These are phyloP conservation scores for Nothura maculosa DNA, from an alignment of 2,797 vertebrate species.

Conservation along the genomic window DNA sequence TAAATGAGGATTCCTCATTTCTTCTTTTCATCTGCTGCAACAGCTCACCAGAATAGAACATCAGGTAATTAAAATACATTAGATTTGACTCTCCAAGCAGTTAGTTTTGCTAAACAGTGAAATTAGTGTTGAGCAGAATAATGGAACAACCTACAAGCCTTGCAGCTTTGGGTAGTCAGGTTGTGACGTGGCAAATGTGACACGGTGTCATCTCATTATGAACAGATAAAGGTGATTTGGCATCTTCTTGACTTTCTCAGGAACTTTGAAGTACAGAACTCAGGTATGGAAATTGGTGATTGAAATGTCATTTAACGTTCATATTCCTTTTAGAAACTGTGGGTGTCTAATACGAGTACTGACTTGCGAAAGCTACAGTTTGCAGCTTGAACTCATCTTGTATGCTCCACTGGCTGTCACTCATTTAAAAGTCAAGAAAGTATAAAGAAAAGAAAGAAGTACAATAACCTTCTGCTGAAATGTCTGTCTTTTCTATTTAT, in stretches of 20 bases:
- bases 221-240: neutral
- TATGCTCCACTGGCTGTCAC: neutral
- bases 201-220: neutral
- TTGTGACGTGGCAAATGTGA: neutral
- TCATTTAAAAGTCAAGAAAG: neutral
- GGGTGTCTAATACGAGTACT: neutral
- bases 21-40: neutral
- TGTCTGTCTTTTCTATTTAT: neutral
- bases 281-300: neutral
- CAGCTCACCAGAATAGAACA: neutral
- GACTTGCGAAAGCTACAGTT: neutral
- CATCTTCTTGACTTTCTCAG: neutral
- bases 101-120: neutral
- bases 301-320: neutral
- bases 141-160: neutral
- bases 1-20: neutral
- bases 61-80: constrained; percentile 25
- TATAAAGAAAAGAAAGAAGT: too few species aligned
- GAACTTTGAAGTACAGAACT: neutral
- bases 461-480: neutral
- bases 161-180: neutral
- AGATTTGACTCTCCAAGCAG: neutral
- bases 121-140: neutral
- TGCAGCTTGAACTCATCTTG: neutral
- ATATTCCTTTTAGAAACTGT: neutral